Evolutionary conservation across 2,888 invertebrate species (phyloP), one percentile per base, ranked within the genome.

Genomic region (Meandrusa payeni): DNA sequence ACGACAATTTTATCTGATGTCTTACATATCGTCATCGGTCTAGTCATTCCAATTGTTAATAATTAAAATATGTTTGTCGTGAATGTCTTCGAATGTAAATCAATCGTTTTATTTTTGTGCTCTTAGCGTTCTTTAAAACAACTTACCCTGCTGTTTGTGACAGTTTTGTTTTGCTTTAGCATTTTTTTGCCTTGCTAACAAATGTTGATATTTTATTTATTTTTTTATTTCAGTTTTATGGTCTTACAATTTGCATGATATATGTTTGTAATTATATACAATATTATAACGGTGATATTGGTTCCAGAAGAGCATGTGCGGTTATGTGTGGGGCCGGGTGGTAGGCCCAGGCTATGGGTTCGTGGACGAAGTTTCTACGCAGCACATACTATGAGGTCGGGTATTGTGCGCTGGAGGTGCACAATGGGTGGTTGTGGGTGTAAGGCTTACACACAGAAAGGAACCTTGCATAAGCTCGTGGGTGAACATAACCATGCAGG

Each of bases 371-470:
- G 86, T 52, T 87, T 87, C 61, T 87, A 87, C 64, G 85, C 85
- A 39, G 86, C 86, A 46, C 86, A 87, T 56, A 87, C 86, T 5
- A 87, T 87, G 86, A 78, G 86, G 29, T 87, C 86, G 3, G 86
- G 86, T 28, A 76, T 85, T 7, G 86, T 86, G 41, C 82, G 86
- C 49, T 86, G 86, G 86, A 77, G 86, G 0, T 87, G 86, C 60
- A 87, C 86, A 1, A 86, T 87, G 86, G 86, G 86, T 41, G 86
- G 86, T 31, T 87, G 86, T 51, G 83, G 83, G 13, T 87, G 86
- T 59, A 87, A 87, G 55, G 86, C 86, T 1, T 86, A 87, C 68
- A 87, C 86, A 5, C 83, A 83, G 56, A 79, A 78, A 49, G 86
- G 86, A 20, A 74, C 79, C 3, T 57, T 86, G 2, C 85, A 85